Percentiles rank a stretch among this genome's conserved stretches.
phyloP scores from a whole-genome alignment of 2,888 invertebrate genomes.

The Selenia dentaria region DNA sequence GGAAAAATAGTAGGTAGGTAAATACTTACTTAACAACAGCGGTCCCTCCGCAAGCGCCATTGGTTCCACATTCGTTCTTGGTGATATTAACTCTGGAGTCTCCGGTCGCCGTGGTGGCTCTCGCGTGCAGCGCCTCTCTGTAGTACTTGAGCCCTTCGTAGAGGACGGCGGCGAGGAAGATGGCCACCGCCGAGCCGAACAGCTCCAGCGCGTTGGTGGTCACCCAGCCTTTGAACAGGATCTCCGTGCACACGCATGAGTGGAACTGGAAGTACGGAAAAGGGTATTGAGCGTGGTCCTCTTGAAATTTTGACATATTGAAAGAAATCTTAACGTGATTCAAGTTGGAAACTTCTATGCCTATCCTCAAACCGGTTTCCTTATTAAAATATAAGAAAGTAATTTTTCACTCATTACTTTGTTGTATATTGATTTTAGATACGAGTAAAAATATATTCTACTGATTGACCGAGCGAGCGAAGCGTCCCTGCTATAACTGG shows the following conservation, averaged over 20 bases:
- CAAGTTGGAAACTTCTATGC: too few species aligned
- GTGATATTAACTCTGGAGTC: conserved; percentile 78
- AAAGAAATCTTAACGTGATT: too few species aligned
- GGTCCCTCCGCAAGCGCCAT: conserved; percentile 61
- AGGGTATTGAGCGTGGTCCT: background rate
- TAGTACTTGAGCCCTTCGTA: conserved; percentile 98
- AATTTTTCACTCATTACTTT: too few species aligned
- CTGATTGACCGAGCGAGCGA: too few species aligned
- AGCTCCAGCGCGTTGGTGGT: conserved; percentile 89
- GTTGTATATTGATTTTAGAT: too few species aligned
- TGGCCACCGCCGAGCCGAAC: conserved; percentile 94
- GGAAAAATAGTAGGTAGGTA: too few species aligned
- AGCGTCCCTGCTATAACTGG: too few species aligned
- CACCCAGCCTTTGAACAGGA: conserved; percentile 93
- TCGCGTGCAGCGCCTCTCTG: conserved; percentile 74
- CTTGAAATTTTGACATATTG: too few species aligned
- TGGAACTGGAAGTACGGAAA: conserved; percentile 87
- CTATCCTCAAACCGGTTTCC: too few species aligned
- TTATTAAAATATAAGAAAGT: too few species aligned
- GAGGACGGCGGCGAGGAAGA: conserved; percentile 95
- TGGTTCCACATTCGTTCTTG: conserved; percentile 75
- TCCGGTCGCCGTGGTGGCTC: conserved; percentile 52
- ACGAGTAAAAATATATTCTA: too few species aligned
- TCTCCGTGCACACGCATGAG: conserved; percentile 89
- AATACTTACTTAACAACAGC: conserved; percentile 73